phyloP scores from a whole-genome alignment of 2,888 invertebrate genomes.

The Anthophora plumipes region DNA sequence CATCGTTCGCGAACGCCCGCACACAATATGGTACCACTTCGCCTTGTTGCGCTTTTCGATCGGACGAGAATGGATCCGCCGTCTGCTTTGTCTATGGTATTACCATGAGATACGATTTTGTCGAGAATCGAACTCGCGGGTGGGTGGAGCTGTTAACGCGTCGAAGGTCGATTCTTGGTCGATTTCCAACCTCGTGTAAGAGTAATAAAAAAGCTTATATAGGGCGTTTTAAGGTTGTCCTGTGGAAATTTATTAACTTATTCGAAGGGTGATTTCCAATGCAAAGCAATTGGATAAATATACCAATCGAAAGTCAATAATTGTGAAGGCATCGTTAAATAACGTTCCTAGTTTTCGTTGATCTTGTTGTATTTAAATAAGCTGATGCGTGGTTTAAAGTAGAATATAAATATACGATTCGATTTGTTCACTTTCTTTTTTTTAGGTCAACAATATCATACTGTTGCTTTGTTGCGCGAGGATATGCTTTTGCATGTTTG shows the following conservation, averaged over 20 bases:
- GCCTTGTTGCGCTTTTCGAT: conserved; percentile 6
- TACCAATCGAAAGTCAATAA: too few relatives aligned
- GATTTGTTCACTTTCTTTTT: too few relatives aligned
- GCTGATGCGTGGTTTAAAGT: too few relatives aligned
- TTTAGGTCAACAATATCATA: too few relatives aligned
- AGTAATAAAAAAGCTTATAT: not conserved
- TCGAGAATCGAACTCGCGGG: conserved; percentile 9
- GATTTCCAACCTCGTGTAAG: not conserved
- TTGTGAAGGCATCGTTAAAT: too few relatives aligned
- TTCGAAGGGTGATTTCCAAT: not conserved
- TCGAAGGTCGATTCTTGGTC: not conserved
- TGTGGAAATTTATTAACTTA: not conserved
- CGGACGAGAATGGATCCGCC: not conserved
- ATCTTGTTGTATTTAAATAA: too few relatives aligned
- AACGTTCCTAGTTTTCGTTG: too few relatives aligned
- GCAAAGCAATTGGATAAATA: not conserved
- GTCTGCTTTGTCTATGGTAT: conserved; percentile 8
- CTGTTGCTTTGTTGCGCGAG: too few relatives aligned
- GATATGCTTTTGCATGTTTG: too few relatives aligned
- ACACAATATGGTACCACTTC: conserved; percentile 30
- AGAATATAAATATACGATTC: too few relatives aligned
- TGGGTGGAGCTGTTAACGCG: not conserved
- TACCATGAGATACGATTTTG: not conserved
- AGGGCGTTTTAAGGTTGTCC: not conserved
- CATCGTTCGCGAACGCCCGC: conserved; percentile 69